Conservation (phyloP, 1,140 invertebrate species). For the Tetraneura akinire region DNA sequence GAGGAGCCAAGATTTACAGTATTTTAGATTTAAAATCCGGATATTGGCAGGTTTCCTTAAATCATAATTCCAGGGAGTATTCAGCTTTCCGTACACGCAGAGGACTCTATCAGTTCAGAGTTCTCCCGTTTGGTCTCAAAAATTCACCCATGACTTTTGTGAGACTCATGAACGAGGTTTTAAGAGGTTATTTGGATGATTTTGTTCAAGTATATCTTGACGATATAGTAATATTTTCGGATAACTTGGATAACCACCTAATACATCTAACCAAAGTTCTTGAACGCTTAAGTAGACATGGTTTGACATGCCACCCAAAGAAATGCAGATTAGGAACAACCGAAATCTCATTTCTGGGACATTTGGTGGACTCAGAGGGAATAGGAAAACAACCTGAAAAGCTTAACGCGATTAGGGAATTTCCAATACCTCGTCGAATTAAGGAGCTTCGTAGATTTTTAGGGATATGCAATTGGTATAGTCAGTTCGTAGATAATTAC, state of each 20-base stretch:
- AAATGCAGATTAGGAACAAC: conserved; percentile 56
- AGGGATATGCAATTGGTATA: conserved; percentile 53
- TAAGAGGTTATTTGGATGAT: not conserved
- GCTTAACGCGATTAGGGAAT: conserved; percentile 57
- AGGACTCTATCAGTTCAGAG: conserved; percentile 59
- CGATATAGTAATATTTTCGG: conserved; percentile 16
- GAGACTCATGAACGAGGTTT: conserved; percentile 55
- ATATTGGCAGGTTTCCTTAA: conserved; percentile 55
- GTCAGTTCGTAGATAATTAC: not conserved
- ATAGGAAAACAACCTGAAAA: conserved; percentile 58
- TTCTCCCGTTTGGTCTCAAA: conserved; percentile 60
- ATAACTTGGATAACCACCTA: not conserved
- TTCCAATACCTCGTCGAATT: conserved; percentile 56
- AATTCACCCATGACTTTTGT: conserved; percentile 59
- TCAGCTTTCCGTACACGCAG: conserved; percentile 60
- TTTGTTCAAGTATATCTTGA: conserved; percentile 32
- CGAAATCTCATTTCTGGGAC: conserved; percentile 58
- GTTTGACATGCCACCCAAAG: conserved; percentile 50
- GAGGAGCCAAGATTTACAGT: not conserved
- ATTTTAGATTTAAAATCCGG: not conserved
- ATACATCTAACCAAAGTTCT: conserved; percentile 14
- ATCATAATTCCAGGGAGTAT: conserved; percentile 57
- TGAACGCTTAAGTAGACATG: conserved; percentile 4
- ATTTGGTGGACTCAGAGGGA: conserved; percentile 57
- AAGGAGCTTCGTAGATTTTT: conserved; percentile 58